Evolutionary conservation across 2,888 invertebrate genomes (phyloP).

Genomic region (Drosophila suboccidentalis): DNA sequence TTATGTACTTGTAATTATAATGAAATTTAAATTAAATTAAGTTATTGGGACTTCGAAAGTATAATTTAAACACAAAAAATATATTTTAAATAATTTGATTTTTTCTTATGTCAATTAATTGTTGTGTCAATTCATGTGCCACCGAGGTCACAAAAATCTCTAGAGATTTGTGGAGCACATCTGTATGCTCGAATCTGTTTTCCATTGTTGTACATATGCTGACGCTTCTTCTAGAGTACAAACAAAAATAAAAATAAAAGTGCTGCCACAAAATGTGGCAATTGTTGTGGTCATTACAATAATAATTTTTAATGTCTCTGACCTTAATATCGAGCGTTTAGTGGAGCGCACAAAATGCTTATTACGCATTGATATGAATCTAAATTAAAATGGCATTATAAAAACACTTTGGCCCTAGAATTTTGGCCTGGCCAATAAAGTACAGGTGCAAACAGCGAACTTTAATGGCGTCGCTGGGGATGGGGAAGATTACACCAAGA

Average conservation of each 20-base stretch:
- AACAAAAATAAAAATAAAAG: conserved; percentile 3
- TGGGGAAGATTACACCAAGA: conserved; percentile 37
- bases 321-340: conserved; percentile 57
- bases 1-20: too few relatives aligned
- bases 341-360: conserved; percentile 61
- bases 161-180: background rate
- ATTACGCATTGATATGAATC: conserved; percentile 77
- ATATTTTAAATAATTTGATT: too few relatives aligned
- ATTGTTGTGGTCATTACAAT: conserved; percentile 42
- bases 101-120: too few relatives aligned
- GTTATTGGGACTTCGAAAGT: too few relatives aligned
- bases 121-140: too few relatives aligned
- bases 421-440: conserved; percentile 33
- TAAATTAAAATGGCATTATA: conserved; percentile 81
- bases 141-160: background rate
- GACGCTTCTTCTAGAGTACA: conserved; percentile 1
- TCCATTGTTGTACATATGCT: conserved; percentile 3
- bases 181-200: background rate
- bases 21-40: too few relatives aligned
- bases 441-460: conserved; percentile 44
- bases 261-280: conserved; percentile 3
- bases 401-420: conserved; percentile 62
- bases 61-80: too few relatives aligned
- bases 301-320: conserved; percentile 63
- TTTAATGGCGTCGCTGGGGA: conserved; percentile 28